Evolutionary conservation across 1,140 invertebrate species (phyloP).

Genomic region (Psilanteris sp.): DNA sequence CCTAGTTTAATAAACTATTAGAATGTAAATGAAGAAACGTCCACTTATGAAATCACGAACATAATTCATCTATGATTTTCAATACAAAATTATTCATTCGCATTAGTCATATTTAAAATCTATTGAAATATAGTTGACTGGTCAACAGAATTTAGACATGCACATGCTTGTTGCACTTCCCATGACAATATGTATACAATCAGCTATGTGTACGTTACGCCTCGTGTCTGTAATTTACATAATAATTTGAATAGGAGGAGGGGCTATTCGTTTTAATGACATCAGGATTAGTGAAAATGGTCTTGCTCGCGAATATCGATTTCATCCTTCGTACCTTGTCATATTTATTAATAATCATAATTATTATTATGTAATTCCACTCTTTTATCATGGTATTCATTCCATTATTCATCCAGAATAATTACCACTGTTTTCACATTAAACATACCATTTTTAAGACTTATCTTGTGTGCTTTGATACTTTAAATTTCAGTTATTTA

Average conservation of each 20-base stretch:
- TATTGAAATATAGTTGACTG: conserved; percentile 51
- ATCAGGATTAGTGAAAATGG: conserved; percentile 49
- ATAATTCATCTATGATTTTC: too few species aligned
- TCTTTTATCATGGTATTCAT: too few species aligned
- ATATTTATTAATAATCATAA: conserved; percentile 36
- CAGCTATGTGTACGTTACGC: conserved; percentile 20
- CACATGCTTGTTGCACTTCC: conserved; percentile 16
- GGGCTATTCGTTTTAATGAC: conserved; percentile 66
- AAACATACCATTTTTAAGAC: too few species aligned
- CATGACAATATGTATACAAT: conserved; percentile 41
- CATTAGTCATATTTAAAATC: too few species aligned
- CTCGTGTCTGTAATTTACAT: conserved; percentile 67
- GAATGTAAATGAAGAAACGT: too few species aligned
- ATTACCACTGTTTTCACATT: too few species aligned
- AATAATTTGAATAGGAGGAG: conserved; percentile 50
- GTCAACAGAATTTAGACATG: conserved; percentile 17
- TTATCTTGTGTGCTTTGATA: too few species aligned
- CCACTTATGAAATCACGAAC: too few species aligned
- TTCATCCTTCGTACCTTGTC: conserved; percentile 4
- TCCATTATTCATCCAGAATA: too few species aligned
- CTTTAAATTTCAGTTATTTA: too few species aligned
- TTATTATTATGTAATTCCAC: conserved; percentile 15
- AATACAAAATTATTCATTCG: too few species aligned
- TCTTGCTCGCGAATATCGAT: conserved; percentile 33
- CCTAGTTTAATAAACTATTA: too few species aligned